phyloP scores from a whole-genome alignment of 2,888 invertebrate species.

The Melanargia galathea region DNA sequence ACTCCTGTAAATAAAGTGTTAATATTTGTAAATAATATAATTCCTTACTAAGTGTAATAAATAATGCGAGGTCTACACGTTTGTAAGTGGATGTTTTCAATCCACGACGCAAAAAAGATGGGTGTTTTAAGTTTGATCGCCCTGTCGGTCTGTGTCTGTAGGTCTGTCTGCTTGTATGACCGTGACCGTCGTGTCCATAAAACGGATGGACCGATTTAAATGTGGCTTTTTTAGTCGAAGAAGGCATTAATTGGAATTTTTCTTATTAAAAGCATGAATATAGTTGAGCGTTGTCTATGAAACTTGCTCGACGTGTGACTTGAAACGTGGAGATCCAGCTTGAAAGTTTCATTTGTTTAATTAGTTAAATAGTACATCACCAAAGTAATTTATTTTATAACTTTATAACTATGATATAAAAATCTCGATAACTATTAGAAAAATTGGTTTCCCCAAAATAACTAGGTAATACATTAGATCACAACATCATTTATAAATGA shows the following conservation, averaged over 20 bases:
- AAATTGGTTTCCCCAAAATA: no score
- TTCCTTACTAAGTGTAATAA: background rate
- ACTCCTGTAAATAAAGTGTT: conserved; percentile 42
- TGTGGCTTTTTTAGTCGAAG: no score
- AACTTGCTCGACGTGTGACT: background rate
- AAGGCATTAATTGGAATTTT: no score
- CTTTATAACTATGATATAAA: background rate
- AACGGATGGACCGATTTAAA: no score
- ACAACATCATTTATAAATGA: no score
- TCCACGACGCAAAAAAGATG: no score
- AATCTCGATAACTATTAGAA: background rate
- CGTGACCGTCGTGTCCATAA: no score
- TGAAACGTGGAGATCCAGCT: background rate
- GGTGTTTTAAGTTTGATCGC: no score
- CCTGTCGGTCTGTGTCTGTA: no score
- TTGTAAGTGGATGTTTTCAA: background rate
- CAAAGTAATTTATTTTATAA: conserved; percentile 37
- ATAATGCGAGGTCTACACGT: background rate
- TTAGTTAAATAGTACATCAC: conserved; percentile 25
- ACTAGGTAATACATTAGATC: no score
- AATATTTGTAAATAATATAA: conserved; percentile 25
- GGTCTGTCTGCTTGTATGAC: no score
- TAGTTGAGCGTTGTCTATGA: background rate
- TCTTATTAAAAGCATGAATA: no score
- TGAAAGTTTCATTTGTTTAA: background rate